Evolutionary conservation across 2,113 vertebrate species (phyloP), one percentile per base, ranked within the genome.

Genomic region (Falcunculus frontatus): DNA sequence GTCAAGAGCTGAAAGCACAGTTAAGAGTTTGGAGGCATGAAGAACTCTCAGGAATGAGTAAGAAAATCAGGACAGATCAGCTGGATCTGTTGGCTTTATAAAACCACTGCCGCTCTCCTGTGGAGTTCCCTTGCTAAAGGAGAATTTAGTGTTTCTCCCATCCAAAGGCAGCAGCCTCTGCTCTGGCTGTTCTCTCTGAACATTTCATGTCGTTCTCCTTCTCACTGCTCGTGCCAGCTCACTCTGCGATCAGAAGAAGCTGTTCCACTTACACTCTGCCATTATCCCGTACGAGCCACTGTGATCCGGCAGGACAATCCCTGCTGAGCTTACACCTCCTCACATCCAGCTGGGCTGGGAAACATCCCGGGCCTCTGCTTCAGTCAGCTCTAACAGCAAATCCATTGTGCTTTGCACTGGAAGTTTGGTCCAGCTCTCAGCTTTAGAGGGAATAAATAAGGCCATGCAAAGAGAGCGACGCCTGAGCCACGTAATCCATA

Each of bases 321-420:
- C 29, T 55, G 47, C 37, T 13, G 16, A 59, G 53, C 14, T 15
- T 6, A 39, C 17, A 11, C 37, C 42, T 72, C 26, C 46, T 57
- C 35, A 15, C 4, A 3, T 39, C 83, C 62, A n/a, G 19, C 57
- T 73, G n/a, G n/a, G 70, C 70, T 87, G 63, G 26, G 84, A 57
- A 84, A 59, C 69, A 39, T 33, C 77, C 84, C 1, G 0, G 44
- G 35, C 42, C 65, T 63, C 64, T 80, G 52, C 11, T 81, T 78
- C 81, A 79, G 49, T 75, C 84, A 95, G 67, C 62, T 2, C 70
- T 18, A 92, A 32, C 57, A 89, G 72, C 59, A 74, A 95, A 81
- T 87, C 87, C 46, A 73, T 44, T 1, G 37, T 0, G 27, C 73
- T 87, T 49, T 73, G 83, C 73, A 17, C 70, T 70, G 49, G 33